Evolutionary conservation across 1,140 invertebrate species (phyloP), one percentile per base, ranked within the genome.

Genomic region (Bilobella aurantiaca): DNA sequence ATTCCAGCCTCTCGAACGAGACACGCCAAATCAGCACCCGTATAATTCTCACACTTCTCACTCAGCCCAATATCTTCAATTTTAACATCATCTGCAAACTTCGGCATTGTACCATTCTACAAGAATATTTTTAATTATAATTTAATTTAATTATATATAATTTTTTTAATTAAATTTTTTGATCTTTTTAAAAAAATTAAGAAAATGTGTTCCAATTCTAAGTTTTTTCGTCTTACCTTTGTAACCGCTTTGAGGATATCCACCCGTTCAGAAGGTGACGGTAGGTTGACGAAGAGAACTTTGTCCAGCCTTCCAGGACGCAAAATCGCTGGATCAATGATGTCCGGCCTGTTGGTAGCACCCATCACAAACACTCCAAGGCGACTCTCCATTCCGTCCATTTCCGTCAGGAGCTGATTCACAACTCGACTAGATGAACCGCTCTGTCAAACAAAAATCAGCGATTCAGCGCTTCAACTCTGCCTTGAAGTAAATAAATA

Each of bases 381-480:
- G 57, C 93, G 82, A 31, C 84, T 84, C 77, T 95, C 90, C 18
- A 98, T 83, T 3, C 96, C 96, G 77, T 99, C 96, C 95, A 99
- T 98, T 83, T 99, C 96, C 0, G 96, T 98, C 25, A 99, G 78
- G 74, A 99, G 81, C 77, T 98, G 96, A 78, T 98, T 99, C 0
- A 99, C 95, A 23, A 99, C 89, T 23, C 95, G 82, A 12, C 85
- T 86, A 2, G 83, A 83, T 0, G 86, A 83, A 3, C 82, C 83
- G 67, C 84, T 81, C 80, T 88, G 69, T 68, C n/a, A n/a, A 76
- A 68, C 57, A 62, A 62, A 59, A 30, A 29, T 8, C 18, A 27
- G 8, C 25, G 5, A 27, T 5, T 34, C 3, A 57, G n/a, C 31
- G 18, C 8, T 28, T 8, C 12, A 31, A 8, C 12, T 12, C 8